Evolutionary conservation across 2,113 vertebrate genomes (phyloP).

Genomic region (Equus przewalskii): DNA sequence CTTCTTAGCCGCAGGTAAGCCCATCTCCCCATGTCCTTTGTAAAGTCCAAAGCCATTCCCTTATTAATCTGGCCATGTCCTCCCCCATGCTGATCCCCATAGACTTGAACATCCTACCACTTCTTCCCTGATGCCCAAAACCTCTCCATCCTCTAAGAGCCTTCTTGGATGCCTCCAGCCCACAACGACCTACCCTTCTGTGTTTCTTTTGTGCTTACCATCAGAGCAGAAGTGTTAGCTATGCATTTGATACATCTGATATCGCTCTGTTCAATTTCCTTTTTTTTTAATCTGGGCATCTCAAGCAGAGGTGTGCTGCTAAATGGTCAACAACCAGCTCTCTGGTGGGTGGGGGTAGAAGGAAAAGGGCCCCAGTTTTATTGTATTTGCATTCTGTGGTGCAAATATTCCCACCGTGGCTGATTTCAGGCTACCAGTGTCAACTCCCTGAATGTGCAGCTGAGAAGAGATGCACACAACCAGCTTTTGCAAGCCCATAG

Average conservation of each 20-base stretch:
- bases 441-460: background rate
- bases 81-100: background rate
- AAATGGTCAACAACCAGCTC: too few species aligned
- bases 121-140: background rate
- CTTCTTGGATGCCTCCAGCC: background rate
- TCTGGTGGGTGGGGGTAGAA: background rate
- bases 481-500: rapidly evolving
- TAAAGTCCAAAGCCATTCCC: background rate
- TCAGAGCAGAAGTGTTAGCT: background rate
- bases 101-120: background rate
- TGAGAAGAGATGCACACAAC: background rate
- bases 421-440: rapidly evolving
- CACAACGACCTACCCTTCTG: rapidly evolving
- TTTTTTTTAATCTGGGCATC: too few species aligned
- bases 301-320: rapidly evolving
- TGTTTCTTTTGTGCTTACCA: background rate
- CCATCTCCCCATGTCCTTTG: background rate
- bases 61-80: background rate
- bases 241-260: too few species aligned
- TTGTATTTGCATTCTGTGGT: background rate
- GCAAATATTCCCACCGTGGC: background rate
- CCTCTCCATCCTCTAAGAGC: background rate
- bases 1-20: background rate
- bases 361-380: too few species aligned
- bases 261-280: background rate